Conservation (phyloP, 2,888 invertebrate genomes). For the Tanypteryx hageni region DNA sequence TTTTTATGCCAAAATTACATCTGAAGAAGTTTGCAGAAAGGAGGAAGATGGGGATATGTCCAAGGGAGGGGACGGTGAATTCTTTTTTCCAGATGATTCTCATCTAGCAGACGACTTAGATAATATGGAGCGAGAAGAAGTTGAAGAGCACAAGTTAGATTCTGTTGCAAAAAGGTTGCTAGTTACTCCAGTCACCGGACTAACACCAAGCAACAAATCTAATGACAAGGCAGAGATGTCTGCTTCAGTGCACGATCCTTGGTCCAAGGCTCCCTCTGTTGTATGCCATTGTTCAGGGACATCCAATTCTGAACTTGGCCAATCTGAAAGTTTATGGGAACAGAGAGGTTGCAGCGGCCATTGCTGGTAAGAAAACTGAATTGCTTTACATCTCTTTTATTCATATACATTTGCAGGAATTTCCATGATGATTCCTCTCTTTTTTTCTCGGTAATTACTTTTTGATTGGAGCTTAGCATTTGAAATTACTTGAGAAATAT, state of each 20-base stretch:
- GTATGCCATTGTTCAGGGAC: slow-evolving; percentile 75
- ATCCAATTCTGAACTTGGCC: slow-evolving; percentile 73
- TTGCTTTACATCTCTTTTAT: not conserved
- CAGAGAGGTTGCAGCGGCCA: slow-evolving; percentile 71
- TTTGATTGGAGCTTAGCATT: too few species aligned
- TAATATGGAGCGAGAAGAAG: slow-evolving; percentile 37
- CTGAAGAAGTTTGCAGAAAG: slow-evolving; percentile 66
- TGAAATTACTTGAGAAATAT: too few species aligned
- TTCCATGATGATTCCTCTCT: not conserved
- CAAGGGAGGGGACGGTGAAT: slow-evolving; percentile 69
- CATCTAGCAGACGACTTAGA: slow-evolving; percentile 67
- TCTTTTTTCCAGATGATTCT: slow-evolving; percentile 72
- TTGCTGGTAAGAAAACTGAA: slow-evolving; percentile 65
- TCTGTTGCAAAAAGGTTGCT: not conserved
- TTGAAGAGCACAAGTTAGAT: not conserved
- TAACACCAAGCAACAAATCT: not conserved
- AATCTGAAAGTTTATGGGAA: slow-evolving; percentile 74
- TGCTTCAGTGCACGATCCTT: not conserved
- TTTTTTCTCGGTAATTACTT: too few species aligned
- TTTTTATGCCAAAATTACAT: slow-evolving; percentile 66
- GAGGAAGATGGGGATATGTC: slow-evolving; percentile 48
- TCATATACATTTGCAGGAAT: not conserved
- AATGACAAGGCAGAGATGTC: slow-evolving; percentile 22
- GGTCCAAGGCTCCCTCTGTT: slow-evolving; percentile 63
- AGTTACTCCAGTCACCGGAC: not conserved